Evolutionary conservation across 2,797 vertebrate genomes (phyloP).

Genomic region (Phataginus tetradactyla): DNA sequence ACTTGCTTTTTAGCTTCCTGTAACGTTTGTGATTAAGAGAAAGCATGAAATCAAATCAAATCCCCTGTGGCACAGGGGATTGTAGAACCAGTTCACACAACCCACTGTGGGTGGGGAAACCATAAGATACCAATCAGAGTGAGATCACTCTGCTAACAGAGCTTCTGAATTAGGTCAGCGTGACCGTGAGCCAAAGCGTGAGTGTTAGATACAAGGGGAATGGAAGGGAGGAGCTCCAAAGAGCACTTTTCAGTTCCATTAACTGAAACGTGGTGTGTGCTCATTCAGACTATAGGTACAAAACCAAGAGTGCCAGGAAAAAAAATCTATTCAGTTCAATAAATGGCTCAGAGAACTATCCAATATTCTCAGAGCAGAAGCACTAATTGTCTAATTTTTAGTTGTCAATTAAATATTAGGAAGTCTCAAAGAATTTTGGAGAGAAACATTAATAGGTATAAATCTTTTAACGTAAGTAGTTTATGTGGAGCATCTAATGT

Average conservation of each 20-base stretch:
- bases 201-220: not conserved
- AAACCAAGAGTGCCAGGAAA: slow-evolving; percentile 3
- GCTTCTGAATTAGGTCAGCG: not conserved
- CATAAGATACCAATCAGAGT: not conserved
- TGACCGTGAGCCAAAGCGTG: not conserved
- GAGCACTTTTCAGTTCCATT: slow-evolving; percentile 46
- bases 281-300: not conserved
- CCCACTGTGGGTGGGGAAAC: not conserved
- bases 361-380: not conserved
- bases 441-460: not conserved
- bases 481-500: not conserved
- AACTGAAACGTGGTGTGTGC: not conserved
- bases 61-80: not conserved
- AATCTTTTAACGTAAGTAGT: not conserved
- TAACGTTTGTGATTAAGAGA: slow-evolving; percentile 9
- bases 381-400: slow-evolving; percentile 26
- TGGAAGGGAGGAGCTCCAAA: not conserved
- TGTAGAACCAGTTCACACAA: not conserved
- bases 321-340: slow-evolving; percentile 39
- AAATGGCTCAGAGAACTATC: not conserved
- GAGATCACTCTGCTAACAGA: not conserved
- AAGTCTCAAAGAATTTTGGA: not conserved
- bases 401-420: not conserved
- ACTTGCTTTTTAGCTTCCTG: slow-evolving; percentile 14
- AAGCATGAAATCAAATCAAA: slow-evolving; percentile 8